Evolutionary conservation across 2,797 vertebrate genomes (phyloP), one percentile per base, ranked within the genome.

Genomic region (Sebastes diaconus): DNA sequence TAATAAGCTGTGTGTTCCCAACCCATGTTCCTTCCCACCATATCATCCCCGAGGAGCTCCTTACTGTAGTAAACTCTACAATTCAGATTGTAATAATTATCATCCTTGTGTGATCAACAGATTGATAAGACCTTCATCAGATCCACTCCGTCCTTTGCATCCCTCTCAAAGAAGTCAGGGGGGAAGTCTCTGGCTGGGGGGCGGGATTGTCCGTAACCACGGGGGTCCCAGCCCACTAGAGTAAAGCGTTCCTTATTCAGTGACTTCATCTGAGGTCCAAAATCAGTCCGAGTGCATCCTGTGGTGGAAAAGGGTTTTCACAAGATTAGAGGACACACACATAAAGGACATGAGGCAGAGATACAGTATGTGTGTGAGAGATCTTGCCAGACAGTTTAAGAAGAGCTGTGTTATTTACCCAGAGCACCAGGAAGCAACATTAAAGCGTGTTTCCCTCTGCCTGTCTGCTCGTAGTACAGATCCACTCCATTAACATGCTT

Each of bases 351-450:
- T 16, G 13, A 54, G 25, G 18, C 27, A 54, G 30, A 66, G 16
- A 25, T 4, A n/a, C 20, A 34, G 46, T 29, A 6, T 29, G 42
- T 46, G 14, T 13, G 20, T 20, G 5, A n/a, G 24, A 12, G 4
- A 68, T 46, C 24, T 46, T 20, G 16, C 4, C 67, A 16, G 18
- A 54, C 30, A 14, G 12, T 24, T 2, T 6, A 12, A 20, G n/a
- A 61, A 20, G 63, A 10, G 2, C 16, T 2, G n/a, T 27, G 58
- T 27, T 32, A 57, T 18, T 14, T 88, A 98, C 97, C 98, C 85
- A 99, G 81, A 93, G 97, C 97, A 52, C 98, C 98, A 1, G 98
- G 97, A 75, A 99, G 91, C 67, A 99, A 88, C 79, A 99, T 93
- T 75, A 98, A 87, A 0, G 91, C 91, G 22, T 97, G 97, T 9